Base-by-base conservation (phyloP, 2,797 vertebrate genomes). In the Poeciliopsis paucimaculata region DNA sequence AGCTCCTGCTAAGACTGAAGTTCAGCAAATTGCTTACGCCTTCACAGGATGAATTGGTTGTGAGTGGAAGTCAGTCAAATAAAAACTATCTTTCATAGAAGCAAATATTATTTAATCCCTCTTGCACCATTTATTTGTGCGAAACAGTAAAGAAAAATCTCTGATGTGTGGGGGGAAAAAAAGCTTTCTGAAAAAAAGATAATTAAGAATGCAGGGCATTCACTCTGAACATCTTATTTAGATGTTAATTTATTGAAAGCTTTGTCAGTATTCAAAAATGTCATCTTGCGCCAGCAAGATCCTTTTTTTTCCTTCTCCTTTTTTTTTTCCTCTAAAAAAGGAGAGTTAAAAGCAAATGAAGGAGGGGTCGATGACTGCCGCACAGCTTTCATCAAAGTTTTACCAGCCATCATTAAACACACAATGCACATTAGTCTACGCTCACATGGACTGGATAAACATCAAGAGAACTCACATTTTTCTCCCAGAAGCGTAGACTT, bases 241-340 rank as follows among this genome's bases (percentile, higher is more conserved):
- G 70, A 47, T 46, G 70, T 28, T 72, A 72, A 72, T 72, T 72
- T 46, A 72, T 72, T 72, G 43, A 72, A 72, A 72, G 45, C 70
- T 72, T 34, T 47, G 41, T 18, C 45, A 72, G 70, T 72, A 47
- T 13, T 47, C 70, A 46, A 72, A 72, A 72, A 41, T 72, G 70
- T 72, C 45, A 72, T 72, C 13, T 20, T 72, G 45, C 15, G 1
- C 28, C 28, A 47, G 70, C n/a, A 72, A 41, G 39, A 41, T 41
- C 39, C 39, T 41, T 41, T 41, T 39, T 39, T 41, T 41, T 41
- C 39, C 39, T 41, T 41, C 39, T 9, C 31, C 31, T 34, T 34
- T 34, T 34, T 34, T 41, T 41, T 41, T 41, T 41, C 8, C 39
- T 41, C 39, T 7, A 26, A 45, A 71, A 71, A 71, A n/a, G 34